Evolutionary conservation across 2,113 vertebrate genomes (phyloP), one percentile per base, ranked within the genome.

Genomic region (Petrocephalus zakoni): DNA sequence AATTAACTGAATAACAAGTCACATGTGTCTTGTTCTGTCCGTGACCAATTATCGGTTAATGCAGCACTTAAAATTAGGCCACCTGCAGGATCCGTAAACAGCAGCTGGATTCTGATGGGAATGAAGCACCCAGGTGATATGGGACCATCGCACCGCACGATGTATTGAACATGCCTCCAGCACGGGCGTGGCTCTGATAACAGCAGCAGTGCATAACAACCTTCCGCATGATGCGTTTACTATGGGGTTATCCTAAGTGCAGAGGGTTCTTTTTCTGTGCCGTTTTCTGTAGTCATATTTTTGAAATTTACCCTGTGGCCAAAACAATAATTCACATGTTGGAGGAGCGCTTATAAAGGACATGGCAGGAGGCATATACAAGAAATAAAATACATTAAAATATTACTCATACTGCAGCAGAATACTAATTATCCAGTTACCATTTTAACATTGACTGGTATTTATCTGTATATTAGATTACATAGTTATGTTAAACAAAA

Each of bases 391-490:
- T 42, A 42, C 1, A 42, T 42, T 78, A 78, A 78, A 78, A 78
- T 78, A 78, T 78, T 42, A 19, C 72, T 19, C 6, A 47, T 83
- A 83, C 37, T 83, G 46, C 42, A n/a, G 22, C 19, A 47, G 81
- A 47, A 49, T 25, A 47, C 29, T 42, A 34, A 78, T 78, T 47
- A 83, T 10, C 9, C 81, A 49, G 42, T 83, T 51, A 49, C 81
- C 21, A 29, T 68, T 83, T 83, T 83, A 22, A n/a, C 81, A 17
- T 68, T 68, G 21, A 68, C 17, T 78, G 34, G 19, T 78, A 42
- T 78, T 46, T 83, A 83, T 83, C 52, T 25, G 52, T 86, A 15
- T 53, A 56, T 86, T 86, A 86, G 84, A 86, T 55, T 34, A 7
- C 25, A 34, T 34, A 86, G 17, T 56, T 56, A 34, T 0, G 49